phyloP scores from a whole-genome alignment of 2,113 vertebrate genomes.

The Jaculus jaculus region DNA sequence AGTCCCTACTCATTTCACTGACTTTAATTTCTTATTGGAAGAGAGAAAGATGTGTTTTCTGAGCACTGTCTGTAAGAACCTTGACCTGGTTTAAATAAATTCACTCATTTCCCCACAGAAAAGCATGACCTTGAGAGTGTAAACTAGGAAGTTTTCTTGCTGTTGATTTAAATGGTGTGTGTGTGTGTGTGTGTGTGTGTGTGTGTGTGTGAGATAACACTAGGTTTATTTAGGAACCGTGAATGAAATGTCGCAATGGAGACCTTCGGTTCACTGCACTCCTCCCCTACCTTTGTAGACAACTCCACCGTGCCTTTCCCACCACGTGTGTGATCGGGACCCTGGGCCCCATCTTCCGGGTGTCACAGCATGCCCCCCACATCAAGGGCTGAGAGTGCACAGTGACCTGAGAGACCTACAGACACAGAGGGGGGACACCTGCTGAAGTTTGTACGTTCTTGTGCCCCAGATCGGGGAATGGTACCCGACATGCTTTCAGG shows the following conservation, averaged over 20 bases:
- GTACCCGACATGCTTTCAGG: too few species aligned
- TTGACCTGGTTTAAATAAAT: not conserved
- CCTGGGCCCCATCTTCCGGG: accelerated
- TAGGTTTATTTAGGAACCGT: too few species aligned
- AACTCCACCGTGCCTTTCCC: not conserved
- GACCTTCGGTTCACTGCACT: not conserved
- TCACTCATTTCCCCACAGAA: not conserved
- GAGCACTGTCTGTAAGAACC: not conserved
- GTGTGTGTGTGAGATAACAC: not conserved
- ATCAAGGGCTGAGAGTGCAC: too few species aligned
- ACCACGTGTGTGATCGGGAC: not conserved
- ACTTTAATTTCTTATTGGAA: not conserved
- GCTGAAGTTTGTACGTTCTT: too few species aligned
- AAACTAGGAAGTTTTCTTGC: not conserved
- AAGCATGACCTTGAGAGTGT: not conserved
- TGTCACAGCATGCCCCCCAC: accelerated
- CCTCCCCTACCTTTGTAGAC: not conserved
- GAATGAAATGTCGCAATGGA: not conserved
- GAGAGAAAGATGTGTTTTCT: not conserved
- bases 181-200: not conserved
- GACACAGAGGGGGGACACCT: too few species aligned
- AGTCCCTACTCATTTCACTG: not conserved
- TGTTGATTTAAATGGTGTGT: not conserved
- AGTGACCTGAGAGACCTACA: too few species aligned
- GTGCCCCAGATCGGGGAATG: too few species aligned